These are phyloP conservation scores for Molothrus ater DNA, from an alignment of 2,797 vertebrate genomes.

Conservation along the genomic window DNA sequence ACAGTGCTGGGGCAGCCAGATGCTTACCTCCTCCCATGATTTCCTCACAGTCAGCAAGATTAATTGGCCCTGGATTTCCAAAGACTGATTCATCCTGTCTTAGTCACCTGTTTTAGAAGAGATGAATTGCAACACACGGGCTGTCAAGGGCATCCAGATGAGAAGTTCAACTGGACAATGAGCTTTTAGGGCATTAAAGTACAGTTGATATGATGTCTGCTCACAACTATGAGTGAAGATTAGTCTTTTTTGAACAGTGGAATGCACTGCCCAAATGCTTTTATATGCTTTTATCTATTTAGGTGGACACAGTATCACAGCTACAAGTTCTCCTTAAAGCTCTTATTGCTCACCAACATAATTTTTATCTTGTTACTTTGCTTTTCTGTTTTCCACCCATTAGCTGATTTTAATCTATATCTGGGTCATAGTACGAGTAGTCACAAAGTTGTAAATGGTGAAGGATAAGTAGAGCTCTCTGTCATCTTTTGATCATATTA, in stretches of 20 bases:
- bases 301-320: neutral
- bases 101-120: conserved; percentile 15
- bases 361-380: neutral
- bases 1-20: neutral
- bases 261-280: neutral
- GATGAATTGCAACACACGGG: neutral
- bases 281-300: neutral
- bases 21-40: neutral
- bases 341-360: neutral
- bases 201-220: neutral
- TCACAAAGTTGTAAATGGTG: neutral
- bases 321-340: neutral
- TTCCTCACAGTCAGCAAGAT: neutral
- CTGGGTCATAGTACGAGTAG: neutral
- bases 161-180: neutral
- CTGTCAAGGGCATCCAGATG: neutral
- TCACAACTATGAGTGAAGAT: neutral
- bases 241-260: neutral
- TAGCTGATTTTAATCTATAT: neutral
- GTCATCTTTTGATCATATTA: neutral
- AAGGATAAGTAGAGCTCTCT: neutral
- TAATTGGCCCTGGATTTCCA: neutral
- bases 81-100: neutral
- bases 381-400: neutral
- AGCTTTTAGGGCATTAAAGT: neutral